These are phyloP conservation scores for Lasioglossum morio DNA, from an alignment of 2,888 invertebrate genomes.

Conservation along the genomic window DNA sequence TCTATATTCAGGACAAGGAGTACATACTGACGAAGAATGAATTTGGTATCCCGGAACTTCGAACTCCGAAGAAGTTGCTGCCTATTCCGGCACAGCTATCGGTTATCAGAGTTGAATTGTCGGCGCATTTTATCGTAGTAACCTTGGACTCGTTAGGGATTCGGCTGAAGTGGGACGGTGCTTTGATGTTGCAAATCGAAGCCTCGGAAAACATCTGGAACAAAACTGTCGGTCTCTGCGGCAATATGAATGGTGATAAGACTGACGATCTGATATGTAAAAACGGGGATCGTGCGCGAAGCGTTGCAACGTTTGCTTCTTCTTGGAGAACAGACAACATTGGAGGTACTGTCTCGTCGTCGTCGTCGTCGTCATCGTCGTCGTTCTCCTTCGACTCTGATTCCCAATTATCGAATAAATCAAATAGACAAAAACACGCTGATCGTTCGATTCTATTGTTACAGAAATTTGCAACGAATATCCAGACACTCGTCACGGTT, in stretches of 20 bases:
- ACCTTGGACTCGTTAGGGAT: slow-evolving; percentile 89
- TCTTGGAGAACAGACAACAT: slow-evolving; percentile 87
- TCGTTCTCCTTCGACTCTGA: neutral
- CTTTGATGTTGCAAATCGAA: slow-evolving; percentile 87
- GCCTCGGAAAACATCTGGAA: slow-evolving; percentile 90
- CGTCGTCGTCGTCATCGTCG: neutral
- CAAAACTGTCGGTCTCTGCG: slow-evolving; percentile 93
- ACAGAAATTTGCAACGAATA: slow-evolving; percentile 87
- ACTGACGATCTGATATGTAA: slow-evolving; percentile 89
- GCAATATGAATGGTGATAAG: slow-evolving; percentile 89
- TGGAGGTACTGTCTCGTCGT: slow-evolving; percentile 82
- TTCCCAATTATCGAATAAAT: neutral
- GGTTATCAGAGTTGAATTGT: slow-evolving; percentile 90
- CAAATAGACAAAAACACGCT: neutral
- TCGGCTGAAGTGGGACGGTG: slow-evolving; percentile 90
- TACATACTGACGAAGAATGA: slow-evolving; percentile 86
- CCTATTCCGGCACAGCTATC: slow-evolving; percentile 91
- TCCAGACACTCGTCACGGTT: slow-evolving; percentile 86
- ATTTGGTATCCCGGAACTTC: slow-evolving; percentile 64
- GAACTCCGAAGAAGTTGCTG: slow-evolving; percentile 82
- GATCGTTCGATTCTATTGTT: neutral
- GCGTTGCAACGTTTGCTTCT: slow-evolving; percentile 86
- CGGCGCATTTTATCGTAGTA: slow-evolving; percentile 89
- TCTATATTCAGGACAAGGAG: slow-evolving; percentile 90
- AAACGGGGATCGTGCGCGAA: slow-evolving; percentile 85